Base-by-base conservation (phyloP, 2,797 vertebrate genomes). In the Lerista edwardsae region DNA sequence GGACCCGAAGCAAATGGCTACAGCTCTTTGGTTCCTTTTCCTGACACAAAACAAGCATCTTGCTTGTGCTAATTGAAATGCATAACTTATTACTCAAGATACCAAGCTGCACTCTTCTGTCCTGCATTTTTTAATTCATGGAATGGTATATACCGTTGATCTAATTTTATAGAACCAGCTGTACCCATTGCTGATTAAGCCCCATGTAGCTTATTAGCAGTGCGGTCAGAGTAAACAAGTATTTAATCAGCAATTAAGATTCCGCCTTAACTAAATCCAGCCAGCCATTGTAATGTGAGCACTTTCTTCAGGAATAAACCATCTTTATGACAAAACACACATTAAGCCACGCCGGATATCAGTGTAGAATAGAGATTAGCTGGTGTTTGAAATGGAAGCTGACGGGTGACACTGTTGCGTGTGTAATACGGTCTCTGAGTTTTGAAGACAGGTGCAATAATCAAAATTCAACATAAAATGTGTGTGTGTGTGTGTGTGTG, bases 241-340 rank as follows among this genome's bases (percentile, higher is more conserved):
- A 88, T 86, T 95, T 94, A 34, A 88, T 91, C 81, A 91, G 86
- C 87, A 91, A 25, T 29, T 79, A 80, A 83, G 17, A 84, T 84
- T 27, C 77, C 82, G 71, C 82, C 15, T 25, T 92, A 87, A 84
- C 76, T 86, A 75, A 83, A 89, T 64, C 15, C 11, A 79, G 59
- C 1, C 31, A 87, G 87, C 59, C 25, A 21, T 6, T 74, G 71
- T 34, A 73, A 87, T 73, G 51, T 6, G 39, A 5, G 34, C 71
- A 11, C 47, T 75, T 83, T 84, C 72, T 23, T 6, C n/a, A 69
- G 77, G 74, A 3, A 12, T 19, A 64, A 1, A 69, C 15, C 15
- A 84, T 84, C 67, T 80, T 29, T 55, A 39, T 83, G 51, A 57
- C 62, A 75, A 75, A 36, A 76, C 34, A 41, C 47, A 31, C 36